Evolutionary conservation across 2,797 vertebrate species (phyloP).

Genomic region (Sarcophilus harrisii): DNA sequence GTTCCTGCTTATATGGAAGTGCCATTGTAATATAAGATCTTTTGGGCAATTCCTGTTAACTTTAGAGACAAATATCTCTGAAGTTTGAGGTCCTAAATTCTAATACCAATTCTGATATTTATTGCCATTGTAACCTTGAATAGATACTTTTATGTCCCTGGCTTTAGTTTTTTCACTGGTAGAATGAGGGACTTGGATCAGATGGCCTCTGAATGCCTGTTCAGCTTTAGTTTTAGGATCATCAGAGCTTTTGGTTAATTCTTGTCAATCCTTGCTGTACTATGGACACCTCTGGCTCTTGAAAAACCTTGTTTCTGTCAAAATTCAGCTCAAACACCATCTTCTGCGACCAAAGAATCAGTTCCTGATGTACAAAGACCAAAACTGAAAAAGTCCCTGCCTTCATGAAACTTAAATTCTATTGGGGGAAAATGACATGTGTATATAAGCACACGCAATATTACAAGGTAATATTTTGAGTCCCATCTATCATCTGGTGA

Average conservation of each 20-base stretch:
- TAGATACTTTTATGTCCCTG: not conserved
- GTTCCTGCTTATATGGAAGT: not conserved
- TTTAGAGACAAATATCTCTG: not conserved
- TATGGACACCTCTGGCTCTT: not conserved
- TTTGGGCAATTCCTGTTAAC: conserved; percentile 9
- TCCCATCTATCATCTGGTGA: not conserved
- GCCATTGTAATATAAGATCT: conserved; percentile 18
- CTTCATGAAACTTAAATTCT: not conserved
- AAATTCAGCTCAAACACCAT: not conserved
- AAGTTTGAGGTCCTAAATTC: not conserved
- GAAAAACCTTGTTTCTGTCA: not conserved
- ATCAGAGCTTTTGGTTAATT: not conserved
- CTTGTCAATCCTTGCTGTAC: not conserved
- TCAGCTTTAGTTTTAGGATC: not conserved
- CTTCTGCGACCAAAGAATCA: not conserved
- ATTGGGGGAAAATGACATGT: not conserved
- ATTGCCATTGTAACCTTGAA: not conserved
- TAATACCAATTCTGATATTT: not conserved
- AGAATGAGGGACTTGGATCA: not conserved
- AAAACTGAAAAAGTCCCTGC: not conserved
- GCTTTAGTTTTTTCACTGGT: too few relatives aligned
- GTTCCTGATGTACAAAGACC: not conserved
- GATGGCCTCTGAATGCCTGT: not conserved
- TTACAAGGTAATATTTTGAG: not conserved
- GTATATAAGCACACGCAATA: not conserved